These are phyloP conservation scores for Blastobasis adustella DNA, from an alignment of 2,888 invertebrate genomes.

Conservation along the genomic window DNA sequence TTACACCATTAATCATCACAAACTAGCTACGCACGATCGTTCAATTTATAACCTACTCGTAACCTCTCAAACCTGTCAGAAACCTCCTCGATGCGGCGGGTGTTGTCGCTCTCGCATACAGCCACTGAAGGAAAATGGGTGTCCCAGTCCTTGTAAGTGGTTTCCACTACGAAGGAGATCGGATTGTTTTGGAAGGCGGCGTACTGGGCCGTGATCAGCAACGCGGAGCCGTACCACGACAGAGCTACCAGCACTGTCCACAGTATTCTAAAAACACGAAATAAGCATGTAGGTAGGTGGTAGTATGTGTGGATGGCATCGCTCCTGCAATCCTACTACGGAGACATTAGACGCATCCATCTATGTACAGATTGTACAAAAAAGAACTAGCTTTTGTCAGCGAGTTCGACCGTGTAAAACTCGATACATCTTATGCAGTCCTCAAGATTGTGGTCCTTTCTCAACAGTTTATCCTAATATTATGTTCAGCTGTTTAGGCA, in stretches of 20 bases:
- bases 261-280: conserved; percentile 63
- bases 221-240: conserved; percentile 77
- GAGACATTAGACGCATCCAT: not conserved
- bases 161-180: conserved; percentile 86
- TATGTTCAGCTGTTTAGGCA: no score
- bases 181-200: conserved; percentile 81
- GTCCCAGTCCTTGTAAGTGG: conserved; percentile 83
- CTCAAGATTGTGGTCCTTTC: no score
- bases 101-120: conserved; percentile 82
- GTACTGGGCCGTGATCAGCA: conserved; percentile 75
- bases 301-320: not conserved
- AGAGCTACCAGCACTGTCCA: conserved; percentile 76
- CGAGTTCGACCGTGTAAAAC: no score
- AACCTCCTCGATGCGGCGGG: conserved; percentile 77
- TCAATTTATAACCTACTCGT: no score
- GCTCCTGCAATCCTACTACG: not conserved
- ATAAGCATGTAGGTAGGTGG: not conserved
- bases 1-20: no score
- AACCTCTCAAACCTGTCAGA: conserved; percentile 72
- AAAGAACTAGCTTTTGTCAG: no score
- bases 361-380: no score
- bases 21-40: no score
- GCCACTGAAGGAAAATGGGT: conserved; percentile 83
- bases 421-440: no score
- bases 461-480: no score